phyloP scores from a whole-genome alignment of 2,113 vertebrate genomes.

The Eublepharis macularius region DNA sequence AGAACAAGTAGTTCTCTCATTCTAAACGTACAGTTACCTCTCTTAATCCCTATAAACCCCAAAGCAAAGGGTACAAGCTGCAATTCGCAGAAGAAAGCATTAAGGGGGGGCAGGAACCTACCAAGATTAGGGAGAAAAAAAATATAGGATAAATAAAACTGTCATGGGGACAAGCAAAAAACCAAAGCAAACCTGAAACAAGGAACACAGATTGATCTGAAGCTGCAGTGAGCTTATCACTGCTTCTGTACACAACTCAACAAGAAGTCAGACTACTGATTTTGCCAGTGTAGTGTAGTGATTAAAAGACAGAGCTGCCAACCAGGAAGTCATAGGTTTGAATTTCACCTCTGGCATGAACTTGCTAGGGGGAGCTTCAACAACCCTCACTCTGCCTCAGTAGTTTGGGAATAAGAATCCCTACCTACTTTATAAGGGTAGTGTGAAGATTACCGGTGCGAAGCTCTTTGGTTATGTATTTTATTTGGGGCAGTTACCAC shows the following conservation, averaged over 20 bases:
- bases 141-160: slow-evolving; percentile 8
- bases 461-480: too few species aligned
- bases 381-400: neutral
- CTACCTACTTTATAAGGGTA: neutral
- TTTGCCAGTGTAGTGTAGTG: neutral
- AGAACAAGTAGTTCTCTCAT: neutral
- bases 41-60: neutral
- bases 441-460: too few species aligned
- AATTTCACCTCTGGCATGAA: neutral
- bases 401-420: neutral
- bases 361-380: neutral
- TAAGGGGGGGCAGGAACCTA: neutral
- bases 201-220: slow-evolving; percentile 23
- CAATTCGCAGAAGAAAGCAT: slow-evolving; percentile 14
- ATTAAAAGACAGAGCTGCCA: neutral
- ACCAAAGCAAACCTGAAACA: slow-evolving; percentile 1
- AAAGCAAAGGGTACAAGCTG: neutral
- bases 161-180: neutral
- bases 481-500: too few species aligned
- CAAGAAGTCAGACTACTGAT: slow-evolving; percentile 12
- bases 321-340: neutral
- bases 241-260: slow-evolving; percentile 23
- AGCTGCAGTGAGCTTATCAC: slow-evolving; percentile 9
- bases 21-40: neutral
- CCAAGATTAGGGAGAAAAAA: slow-evolving; percentile 34